These are phyloP conservation scores for Meghimatium bilineatum DNA, from an alignment of 2,888 invertebrate genomes.

Conservation along the genomic window DNA sequence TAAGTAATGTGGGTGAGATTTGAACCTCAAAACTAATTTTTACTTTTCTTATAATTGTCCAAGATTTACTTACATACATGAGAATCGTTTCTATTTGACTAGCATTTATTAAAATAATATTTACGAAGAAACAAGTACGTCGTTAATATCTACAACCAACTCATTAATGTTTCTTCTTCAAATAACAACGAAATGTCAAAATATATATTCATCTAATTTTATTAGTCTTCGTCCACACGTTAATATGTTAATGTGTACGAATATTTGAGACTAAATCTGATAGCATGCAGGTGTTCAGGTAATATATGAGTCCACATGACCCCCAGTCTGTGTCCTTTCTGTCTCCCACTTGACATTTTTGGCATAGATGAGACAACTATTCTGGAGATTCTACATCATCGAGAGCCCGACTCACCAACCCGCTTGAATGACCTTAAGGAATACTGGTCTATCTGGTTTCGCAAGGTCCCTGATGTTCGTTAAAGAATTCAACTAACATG, in stretches of 20 bases:
- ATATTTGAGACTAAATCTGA: background rate
- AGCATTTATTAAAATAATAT: too few species aligned
- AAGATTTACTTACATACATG: too few species aligned
- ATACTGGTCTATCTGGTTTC: background rate
- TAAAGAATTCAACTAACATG: background rate
- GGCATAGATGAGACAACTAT: slow-evolving; percentile 39
- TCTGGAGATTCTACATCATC: background rate
- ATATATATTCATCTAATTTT: background rate
- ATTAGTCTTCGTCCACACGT: background rate
- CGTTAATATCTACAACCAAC: too few species aligned
- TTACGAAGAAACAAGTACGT: too few species aligned
- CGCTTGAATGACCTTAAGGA: too few species aligned
- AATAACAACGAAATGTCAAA: background rate
- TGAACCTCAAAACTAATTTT: too few species aligned
- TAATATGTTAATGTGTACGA: background rate
- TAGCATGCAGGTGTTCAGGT: slow-evolving; percentile 31
- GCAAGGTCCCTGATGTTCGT: background rate
- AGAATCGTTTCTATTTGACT: too few species aligned
- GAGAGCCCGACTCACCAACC: too few species aligned
- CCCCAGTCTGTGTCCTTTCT: background rate
- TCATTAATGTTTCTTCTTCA: too few species aligned
- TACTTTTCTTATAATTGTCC: too few species aligned
- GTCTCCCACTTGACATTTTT: slow-evolving; percentile 11
- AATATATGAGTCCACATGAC: background rate
- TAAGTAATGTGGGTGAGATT: too few species aligned